phyloP scores from a whole-genome alignment of 1,140 invertebrate species.

The Penaeus japonicus region DNA sequence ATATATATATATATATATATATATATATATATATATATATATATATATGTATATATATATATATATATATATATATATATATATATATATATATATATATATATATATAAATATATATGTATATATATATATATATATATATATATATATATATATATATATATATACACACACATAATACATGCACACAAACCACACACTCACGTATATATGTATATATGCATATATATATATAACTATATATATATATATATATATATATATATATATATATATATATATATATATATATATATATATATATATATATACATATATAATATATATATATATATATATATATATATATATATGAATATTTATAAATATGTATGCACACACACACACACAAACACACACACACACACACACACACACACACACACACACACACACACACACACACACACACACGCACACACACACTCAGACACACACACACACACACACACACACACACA shows the following conservation, averaged over 20 bases:
- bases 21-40: constrained; percentile 11
- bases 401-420: not conserved
- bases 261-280: not conserved
- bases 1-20: constrained; percentile 23
- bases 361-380: too few species aligned
- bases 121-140: constrained; percentile 27
- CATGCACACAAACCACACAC: too few species aligned
- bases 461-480: too few species aligned
- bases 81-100: constrained; percentile 23
- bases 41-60: constrained; percentile 15
- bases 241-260: not conserved
- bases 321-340: too few species aligned
- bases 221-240: not conserved
- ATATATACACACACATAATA: not conserved
- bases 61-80: constrained; percentile 23
- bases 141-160: constrained; percentile 24
- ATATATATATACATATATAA: too few species aligned
- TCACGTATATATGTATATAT: constrained; percentile 9
- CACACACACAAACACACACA: not conserved
- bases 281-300: not conserved
- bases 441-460: not conserved
- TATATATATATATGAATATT: too few species aligned
- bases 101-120: constrained; percentile 17
- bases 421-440: not conserved
- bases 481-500: not conserved